Conservation (phyloP, 2,797 vertebrate genomes). For the Labeo calbasu region DNA sequence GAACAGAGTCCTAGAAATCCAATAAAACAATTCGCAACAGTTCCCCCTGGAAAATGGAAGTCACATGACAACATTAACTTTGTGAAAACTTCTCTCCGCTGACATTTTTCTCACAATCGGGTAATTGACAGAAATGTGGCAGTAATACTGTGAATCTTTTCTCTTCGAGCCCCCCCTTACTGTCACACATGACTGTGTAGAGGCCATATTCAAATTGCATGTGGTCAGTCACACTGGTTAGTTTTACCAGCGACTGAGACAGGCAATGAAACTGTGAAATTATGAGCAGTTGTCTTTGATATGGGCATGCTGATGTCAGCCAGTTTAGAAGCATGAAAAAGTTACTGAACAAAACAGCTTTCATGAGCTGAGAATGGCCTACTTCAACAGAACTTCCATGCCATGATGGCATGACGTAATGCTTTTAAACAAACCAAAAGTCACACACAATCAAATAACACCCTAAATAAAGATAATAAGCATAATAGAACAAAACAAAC, state of each 20-base stretch:
- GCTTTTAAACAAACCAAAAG: neutral
- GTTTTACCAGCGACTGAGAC: constrained; percentile 30
- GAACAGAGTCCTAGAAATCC: neutral
- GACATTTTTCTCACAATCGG: constrained; percentile 57
- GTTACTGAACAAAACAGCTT: constrained; percentile 40
- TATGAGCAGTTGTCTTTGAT: constrained; percentile 44
- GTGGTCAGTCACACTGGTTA: constrained; percentile 31
- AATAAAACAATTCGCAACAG: neutral
- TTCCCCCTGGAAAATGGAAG: neutral
- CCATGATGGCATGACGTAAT: neutral
- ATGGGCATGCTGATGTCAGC: constrained; percentile 39
- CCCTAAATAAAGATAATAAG: neutral
- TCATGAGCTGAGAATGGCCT: constrained; percentile 32
- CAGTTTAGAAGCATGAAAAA: neutral
- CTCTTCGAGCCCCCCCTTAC: constrained; percentile 32
- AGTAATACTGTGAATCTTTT: constrained; percentile 47
- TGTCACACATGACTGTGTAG: constrained; percentile 27
- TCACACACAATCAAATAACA: neutral
- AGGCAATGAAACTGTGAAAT: constrained; percentile 41
- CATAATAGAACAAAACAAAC: neutral
- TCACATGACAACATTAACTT: constrained; percentile 17
- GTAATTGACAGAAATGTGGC: constrained; percentile 41
- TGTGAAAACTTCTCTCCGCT: constrained; percentile 22
- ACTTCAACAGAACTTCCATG: constrained; percentile 18
- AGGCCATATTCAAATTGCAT: constrained; percentile 52